Conservation (phyloP, 1,140 invertebrate species). For the Conopomorpha cramerella region DNA sequence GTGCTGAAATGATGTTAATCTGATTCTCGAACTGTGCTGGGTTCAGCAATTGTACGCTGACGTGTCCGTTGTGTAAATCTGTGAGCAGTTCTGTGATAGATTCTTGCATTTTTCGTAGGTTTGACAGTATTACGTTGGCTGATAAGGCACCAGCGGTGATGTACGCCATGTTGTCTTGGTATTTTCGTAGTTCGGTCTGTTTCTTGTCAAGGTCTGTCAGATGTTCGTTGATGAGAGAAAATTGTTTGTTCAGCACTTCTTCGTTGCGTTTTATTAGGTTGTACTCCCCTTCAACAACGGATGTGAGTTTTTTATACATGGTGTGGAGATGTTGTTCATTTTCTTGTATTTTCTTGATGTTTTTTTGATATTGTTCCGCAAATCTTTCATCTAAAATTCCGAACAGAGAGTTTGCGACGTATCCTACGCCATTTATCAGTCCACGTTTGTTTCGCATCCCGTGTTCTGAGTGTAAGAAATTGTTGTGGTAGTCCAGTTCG, state of each 20-base stretch:
- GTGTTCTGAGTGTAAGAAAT: not conserved
- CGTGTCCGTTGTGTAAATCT: not conserved
- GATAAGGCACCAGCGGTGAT: not conserved
- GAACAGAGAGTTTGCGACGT: not conserved
- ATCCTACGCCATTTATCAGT: not conserved
- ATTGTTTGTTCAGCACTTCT: constrained; percentile 4
- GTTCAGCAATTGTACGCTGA: not conserved
- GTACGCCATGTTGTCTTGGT: not conserved
- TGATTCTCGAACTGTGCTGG: not conserved
- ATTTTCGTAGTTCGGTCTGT: not conserved
- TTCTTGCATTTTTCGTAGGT: constrained; percentile 1
- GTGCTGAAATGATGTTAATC: not conserved
- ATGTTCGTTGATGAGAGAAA: not conserved
- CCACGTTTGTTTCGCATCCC: not conserved
- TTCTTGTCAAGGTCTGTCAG: not conserved
- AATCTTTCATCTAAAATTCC: constrained; percentile 1
- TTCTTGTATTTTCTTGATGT: constrained; percentile 5
- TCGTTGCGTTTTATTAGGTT: not conserved
- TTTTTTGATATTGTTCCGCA: not conserved
- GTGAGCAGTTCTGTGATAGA: not conserved
- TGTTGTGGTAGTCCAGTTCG: not conserved
- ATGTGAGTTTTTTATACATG: not conserved
- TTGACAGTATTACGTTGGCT: not conserved
- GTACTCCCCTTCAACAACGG: not conserved
- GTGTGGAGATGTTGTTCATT: not conserved